A percentile compares a stretch with the other conserved stretches of the same genome.
Conservation (phyloP, 2,113 vertebrate genomes). For the Triplophysa siluroides region DNA sequence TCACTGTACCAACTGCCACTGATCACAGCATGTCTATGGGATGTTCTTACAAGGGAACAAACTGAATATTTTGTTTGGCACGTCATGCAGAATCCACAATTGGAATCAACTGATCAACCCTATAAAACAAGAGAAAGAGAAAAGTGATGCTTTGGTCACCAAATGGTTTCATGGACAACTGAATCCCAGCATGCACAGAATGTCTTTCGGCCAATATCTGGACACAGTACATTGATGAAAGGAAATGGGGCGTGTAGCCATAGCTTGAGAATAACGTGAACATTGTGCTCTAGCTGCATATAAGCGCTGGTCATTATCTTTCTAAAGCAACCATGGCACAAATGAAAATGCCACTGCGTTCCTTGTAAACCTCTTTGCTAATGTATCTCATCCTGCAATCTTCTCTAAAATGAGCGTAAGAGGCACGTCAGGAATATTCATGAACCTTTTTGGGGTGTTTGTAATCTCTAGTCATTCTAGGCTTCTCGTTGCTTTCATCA, state of each 20-base stretch:
- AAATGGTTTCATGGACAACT: background rate
- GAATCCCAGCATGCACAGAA: background rate
- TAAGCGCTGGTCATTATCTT: constrained; percentile 45
- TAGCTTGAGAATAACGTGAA: background rate
- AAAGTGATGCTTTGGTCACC: background rate
- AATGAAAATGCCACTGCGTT: constrained; percentile 19
- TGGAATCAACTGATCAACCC: background rate
- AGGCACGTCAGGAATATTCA: constrained; percentile 33
- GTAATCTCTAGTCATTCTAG: constrained; percentile 15
- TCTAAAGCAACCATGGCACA: background rate
- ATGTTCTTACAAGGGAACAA: constrained; percentile 13
- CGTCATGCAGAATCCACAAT: background rate
- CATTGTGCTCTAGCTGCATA: constrained; percentile 7
- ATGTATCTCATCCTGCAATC: constrained; percentile 26
- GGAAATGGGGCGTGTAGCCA: background rate
- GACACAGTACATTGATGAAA: background rate
- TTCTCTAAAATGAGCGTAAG: background rate
- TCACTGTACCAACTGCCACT: constrained; percentile 23
- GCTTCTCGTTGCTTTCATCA: constrained; percentile 44
- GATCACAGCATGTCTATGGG: constrained; percentile 20
- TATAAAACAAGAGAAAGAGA: background rate
- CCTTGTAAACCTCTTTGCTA: constrained; percentile 38
- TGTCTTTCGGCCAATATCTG: background rate
- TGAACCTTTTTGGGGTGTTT: background rate
- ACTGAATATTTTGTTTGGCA: background rate